Evolutionary conservation across 2,797 vertebrate genomes (phyloP).

Genomic region (Platalea minor): DNA sequence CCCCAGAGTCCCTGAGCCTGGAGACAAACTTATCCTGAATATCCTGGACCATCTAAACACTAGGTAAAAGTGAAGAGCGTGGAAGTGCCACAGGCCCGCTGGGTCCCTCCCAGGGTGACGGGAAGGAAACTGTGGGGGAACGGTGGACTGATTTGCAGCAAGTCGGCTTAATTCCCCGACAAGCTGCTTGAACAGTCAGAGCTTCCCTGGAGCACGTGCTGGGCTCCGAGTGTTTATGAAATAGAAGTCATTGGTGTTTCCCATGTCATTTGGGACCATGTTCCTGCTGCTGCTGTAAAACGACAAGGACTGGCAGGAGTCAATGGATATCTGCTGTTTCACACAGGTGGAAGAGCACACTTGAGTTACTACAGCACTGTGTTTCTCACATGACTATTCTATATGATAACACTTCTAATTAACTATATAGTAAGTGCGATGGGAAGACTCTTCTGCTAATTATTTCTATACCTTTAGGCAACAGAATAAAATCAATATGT

Average conservation of each 20-base stretch:
- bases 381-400: conserved; percentile 30
- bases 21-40: neutral
- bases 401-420: conserved; percentile 34
- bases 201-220: neutral
- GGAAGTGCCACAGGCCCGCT: neutral
- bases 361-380: neutral
- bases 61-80: neutral
- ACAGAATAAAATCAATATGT: conserved; percentile 40
- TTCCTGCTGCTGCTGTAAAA: neutral
- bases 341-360: neutral
- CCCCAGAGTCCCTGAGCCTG: neutral
- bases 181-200: neutral
- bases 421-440: neutral
- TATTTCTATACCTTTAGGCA: conserved; percentile 55
- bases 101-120: neutral
- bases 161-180: neutral
- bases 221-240: neutral
- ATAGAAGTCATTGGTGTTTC: neutral
- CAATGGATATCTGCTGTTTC: neutral
- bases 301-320: neutral
- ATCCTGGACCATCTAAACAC: neutral
- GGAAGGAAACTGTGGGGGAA: neutral
- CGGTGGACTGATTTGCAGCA: neutral
- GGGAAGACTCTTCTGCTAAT: conserved; percentile 51
- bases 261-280: neutral